Evolutionary conservation across 2,113 vertebrate genomes (phyloP).

Genomic region (Pantherophis guttatus): DNA sequence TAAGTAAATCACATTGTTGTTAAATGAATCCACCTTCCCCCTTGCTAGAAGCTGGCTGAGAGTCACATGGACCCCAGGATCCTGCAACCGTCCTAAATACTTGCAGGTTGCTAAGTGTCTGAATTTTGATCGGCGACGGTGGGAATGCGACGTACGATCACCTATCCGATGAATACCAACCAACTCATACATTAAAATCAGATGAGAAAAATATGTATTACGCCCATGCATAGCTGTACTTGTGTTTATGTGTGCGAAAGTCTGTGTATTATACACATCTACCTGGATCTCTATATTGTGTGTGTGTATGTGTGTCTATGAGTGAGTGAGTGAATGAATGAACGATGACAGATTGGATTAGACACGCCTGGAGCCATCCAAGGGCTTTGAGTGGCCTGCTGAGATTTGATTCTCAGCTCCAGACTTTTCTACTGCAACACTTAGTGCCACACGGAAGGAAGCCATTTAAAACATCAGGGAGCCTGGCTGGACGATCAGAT

Average conservation of each 20-base stretch:
- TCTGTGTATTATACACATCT: background rate
- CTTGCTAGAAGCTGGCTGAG: too few relatives aligned
- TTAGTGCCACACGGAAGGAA: constrained; percentile 62
- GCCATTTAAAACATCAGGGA: constrained; percentile 82
- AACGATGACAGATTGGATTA: constrained; percentile 56
- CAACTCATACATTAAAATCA: background rate
- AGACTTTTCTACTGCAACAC: constrained; percentile 59
- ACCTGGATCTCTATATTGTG: background rate
- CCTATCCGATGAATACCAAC: background rate
- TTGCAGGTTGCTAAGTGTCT: too few relatives aligned
- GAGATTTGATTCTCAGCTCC: constrained; percentile 51
- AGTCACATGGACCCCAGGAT: too few relatives aligned
- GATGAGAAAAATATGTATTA: background rate
- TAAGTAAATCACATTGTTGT: too few relatives aligned
- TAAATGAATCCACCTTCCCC: too few relatives aligned
- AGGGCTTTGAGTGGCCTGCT: constrained; percentile 42
- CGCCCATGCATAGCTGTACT: background rate
- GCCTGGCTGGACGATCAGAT: constrained; percentile 78
- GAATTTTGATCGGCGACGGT: too few relatives aligned
- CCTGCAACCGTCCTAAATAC: too few relatives aligned
- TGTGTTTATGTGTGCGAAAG: background rate
- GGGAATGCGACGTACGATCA: too few relatives aligned
- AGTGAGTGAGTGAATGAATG: background rate
- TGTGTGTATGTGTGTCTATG: background rate
- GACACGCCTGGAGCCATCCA: constrained; percentile 53